Percentiles rank a stretch among this genome's conserved stretches.
These are phyloP conservation scores for Melipona beecheii DNA, from an alignment of 2,888 invertebrate genomes.

Conservation along the genomic window DNA sequence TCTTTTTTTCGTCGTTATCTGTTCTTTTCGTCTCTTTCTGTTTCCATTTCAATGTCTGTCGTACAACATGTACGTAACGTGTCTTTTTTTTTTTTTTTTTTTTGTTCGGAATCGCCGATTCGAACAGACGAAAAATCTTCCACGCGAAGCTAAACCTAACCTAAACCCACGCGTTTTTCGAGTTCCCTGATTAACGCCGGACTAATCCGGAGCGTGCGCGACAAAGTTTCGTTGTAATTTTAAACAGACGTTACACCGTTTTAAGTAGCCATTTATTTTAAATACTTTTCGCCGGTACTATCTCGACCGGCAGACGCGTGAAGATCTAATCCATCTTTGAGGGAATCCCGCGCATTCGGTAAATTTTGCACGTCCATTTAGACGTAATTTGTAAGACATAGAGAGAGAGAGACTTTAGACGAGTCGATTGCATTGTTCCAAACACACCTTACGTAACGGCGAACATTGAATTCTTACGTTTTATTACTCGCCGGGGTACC, in stretches of 20 bases:
- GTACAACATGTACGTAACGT: too few relatives aligned
- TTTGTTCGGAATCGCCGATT: conserved; percentile 5
- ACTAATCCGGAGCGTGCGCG: background rate
- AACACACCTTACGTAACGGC: background rate
- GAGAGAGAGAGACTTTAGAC: background rate
- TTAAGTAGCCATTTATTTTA: background rate
- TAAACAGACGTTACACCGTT: background rate
- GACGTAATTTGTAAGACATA: background rate
- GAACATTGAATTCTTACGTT: background rate
- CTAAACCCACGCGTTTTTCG: background rate
- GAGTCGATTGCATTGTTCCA: background rate
- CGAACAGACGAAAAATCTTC: background rate
- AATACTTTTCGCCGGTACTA: background rate
- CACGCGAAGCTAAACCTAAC: too few relatives aligned
- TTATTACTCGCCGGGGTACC: background rate
- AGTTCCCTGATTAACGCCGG: background rate
- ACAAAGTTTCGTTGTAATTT: background rate
- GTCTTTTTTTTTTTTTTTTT: background rate
- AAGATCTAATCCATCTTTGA: background rate
- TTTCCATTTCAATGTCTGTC: conserved; percentile 25
- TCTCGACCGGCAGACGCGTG: background rate
- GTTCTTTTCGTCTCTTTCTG: background rate
- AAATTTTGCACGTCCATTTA: background rate
- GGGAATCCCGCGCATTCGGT: background rate
- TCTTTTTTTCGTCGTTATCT: background rate